These are phyloP conservation scores for Nothocercus nigrocapillus DNA, from an alignment of 2,113 vertebrate genomes.

Conservation along the genomic window DNA sequence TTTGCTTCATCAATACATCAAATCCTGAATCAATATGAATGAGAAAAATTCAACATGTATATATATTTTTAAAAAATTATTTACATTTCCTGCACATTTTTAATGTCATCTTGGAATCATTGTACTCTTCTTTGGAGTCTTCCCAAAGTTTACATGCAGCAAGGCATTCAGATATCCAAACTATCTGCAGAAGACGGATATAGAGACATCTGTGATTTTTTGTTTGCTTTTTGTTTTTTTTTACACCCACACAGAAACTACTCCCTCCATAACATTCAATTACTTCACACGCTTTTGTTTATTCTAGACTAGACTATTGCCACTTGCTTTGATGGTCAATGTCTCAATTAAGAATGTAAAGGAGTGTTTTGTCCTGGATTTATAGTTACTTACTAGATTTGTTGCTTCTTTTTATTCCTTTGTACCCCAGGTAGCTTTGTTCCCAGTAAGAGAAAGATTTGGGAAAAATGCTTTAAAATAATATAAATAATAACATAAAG, in stretches of 20 bases:
- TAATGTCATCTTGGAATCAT: neutral
- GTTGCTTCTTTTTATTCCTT: neutral
- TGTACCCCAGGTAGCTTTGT: neutral
- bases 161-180: neutral
- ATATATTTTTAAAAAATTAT: neutral
- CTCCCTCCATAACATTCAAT: neutral
- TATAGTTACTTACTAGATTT: neutral
- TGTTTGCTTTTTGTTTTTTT: neutral
- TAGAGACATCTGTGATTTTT: neutral
- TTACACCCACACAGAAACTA: neutral
- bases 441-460: too few species aligned
- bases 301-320: neutral
- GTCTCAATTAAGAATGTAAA: neutral
- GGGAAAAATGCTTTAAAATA: neutral
- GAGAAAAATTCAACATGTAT: neutral
- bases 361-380: neutral
- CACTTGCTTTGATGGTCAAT: neutral
- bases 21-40: neutral
- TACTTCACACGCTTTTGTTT: neutral
- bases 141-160: neutral
- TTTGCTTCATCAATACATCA: neutral
- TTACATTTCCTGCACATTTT: neutral
- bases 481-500: neutral
- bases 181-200: neutral
- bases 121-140: neutral